Base-by-base conservation (phyloP, 2,113 vertebrate species). In the Mus pahari region DNA sequence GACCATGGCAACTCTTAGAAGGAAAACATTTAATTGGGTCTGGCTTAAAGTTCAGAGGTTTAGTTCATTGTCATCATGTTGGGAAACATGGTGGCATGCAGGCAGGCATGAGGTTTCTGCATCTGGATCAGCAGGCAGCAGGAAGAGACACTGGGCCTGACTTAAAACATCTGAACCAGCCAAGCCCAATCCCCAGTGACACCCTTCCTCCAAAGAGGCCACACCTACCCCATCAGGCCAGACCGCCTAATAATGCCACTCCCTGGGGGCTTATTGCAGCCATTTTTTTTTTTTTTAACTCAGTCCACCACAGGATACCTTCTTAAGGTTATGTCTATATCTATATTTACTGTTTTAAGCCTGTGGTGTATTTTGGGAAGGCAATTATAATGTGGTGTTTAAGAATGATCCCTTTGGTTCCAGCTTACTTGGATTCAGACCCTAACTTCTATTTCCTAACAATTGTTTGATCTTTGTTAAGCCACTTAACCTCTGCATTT, bases 381-480 rank as follows among this genome's bases (percentile, higher is more conserved):
- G 33, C 24, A 53, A 39, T 22, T 58, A 1, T 22, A 50, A 16
- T 33, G 31, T 50, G 53, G 11, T 75, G 42, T 13, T 53, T n/a
- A 64, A 73, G 31, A 45, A 39, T 4, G 24, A 68, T 42, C 48
- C 16, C 28, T 89, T 86, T 73, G 83, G 22, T 42, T 22, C 11
- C 42, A 39, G 22, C 64, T 92, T 6, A 0, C 60, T 75, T 64
- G 90, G 64, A 75, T 84, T 90, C n/a, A 75, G 70, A 50, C 66
- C n/a, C 39, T 45, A 42, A 17, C 31, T 45, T 83, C 48, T 79
- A 0, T 48, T 90, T 75, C 6, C 36, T 82, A 58, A 60, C 58
- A 20, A 53, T 10, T 64, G 13, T 45, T 9, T 86, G 55, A 71
- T 33, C 50, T 94, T 92, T 94, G 81, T 50, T 90, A 94, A 66